Base-by-base conservation (phyloP, 2,113 vertebrate genomes). In the Beaufortia kweichowensis region DNA sequence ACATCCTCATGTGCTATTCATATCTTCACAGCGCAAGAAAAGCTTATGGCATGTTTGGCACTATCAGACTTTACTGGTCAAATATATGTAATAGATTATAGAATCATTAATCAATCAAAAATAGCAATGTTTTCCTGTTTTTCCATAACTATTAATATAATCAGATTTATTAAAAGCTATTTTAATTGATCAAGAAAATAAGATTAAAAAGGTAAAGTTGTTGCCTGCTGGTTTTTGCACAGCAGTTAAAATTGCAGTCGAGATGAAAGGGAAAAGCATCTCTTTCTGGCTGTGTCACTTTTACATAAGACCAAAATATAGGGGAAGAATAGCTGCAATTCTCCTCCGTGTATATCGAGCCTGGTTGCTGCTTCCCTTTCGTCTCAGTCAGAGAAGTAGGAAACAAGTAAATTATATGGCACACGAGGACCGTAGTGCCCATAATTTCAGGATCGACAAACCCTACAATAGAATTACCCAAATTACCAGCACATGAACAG, bases 381-480 rank as follows among this genome's bases (percentile, higher is more conserved):
- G 84, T 83, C 87, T 86, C 88, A 84, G 86, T 92, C 85, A 88
- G 80, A 83, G 61, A 86, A 88, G 86, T 87, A 87, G 89, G 89
- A 90, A 92, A 90, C 82, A 82, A 92, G 90, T 87, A 90, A 93
- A 94, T 93, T 92, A 89, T 83, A 91, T 86, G 86, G 85, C 83
- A 82, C 80, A 82, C 82, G 89, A 92, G 93, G 85, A 90, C 91
- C 89, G 86, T 83, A 87, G 90, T 87, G 90, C 83, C 81, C 85
- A 89, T 92, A 93, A 92, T 91, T 89, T 87, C 85, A 80, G 83
- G 85, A 86, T 86, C 85, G 85, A 77, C 84, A 88, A 85, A 90
- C 83, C 91, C 90, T 87, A 89, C 92, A 92, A 87, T 86, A 87
- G 88, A 92, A 91, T 93, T 88, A 91, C 90, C 88, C 86, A 90